phyloP scores from a whole-genome alignment of 2,113 vertebrate species.

The Aphelocoma coerulescens region DNA sequence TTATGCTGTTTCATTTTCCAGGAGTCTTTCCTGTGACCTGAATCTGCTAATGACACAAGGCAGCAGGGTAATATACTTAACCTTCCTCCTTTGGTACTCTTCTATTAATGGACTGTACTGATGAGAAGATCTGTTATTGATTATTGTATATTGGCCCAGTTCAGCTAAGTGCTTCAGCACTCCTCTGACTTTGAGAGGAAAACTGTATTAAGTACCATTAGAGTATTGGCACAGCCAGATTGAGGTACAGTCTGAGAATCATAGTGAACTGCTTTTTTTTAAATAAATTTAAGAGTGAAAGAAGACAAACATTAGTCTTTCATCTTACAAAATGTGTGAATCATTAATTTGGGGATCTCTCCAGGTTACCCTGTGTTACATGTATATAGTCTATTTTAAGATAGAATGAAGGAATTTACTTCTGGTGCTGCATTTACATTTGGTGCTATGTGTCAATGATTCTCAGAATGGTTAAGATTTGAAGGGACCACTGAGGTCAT shows the following conservation, averaged over 20 bases:
- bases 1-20: not conserved
- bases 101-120: not conserved
- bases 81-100: not conserved
- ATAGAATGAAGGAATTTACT: not conserved
- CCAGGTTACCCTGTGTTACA: not conserved
- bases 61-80: not conserved
- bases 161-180: not conserved
- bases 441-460: too few relatives aligned
- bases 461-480: not conserved
- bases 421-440: not conserved
- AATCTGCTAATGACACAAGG: not conserved
- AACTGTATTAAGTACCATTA: not conserved
- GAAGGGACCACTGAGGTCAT: not conserved
- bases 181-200: not conserved
- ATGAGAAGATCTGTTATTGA: not conserved
- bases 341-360: not conserved
- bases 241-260: not conserved
- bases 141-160: not conserved
- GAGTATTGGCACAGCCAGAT: not conserved
- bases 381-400: not conserved
- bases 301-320: not conserved
- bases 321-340: not conserved
- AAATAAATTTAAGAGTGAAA: not conserved
- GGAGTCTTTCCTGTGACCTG: not conserved
- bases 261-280: not conserved